phyloP scores from a whole-genome alignment of 1,140 invertebrate genomes.

The Hermetia illucens region DNA sequence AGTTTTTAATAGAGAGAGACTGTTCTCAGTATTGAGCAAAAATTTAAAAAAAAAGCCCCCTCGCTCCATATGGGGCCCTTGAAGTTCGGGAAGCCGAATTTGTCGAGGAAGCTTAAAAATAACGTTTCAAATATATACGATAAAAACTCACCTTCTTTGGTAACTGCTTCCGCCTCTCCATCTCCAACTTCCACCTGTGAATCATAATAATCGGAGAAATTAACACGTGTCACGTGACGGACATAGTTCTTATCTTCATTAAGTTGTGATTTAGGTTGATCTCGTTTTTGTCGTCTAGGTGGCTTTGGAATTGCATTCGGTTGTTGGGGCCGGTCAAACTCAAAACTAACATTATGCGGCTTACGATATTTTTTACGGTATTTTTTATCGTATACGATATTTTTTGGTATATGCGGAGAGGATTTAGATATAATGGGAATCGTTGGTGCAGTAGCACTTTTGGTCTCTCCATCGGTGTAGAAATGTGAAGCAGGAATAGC shows the following conservation, averaged over 20 bases:
- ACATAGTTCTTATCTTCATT: slow-evolving; percentile 14
- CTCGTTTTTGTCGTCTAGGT: slow-evolving; percentile 12
- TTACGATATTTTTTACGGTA: too few relatives aligned
- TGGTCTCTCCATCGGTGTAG: too few relatives aligned
- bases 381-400: too few relatives aligned
- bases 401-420: too few relatives aligned
- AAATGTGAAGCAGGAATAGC: slow-evolving; percentile 17
- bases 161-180: slow-evolving; percentile 31
- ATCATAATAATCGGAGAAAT: slow-evolving; percentile 31
- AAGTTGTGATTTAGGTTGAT: neutral
- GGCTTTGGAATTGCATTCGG: slow-evolving; percentile 22
- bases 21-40: too few relatives aligned
- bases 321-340: neutral
- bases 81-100: neutral
- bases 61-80: too few relatives aligned
- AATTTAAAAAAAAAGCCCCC: too few relatives aligned
- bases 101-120: neutral
- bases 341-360: slow-evolving; percentile 3
- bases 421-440: too few relatives aligned
- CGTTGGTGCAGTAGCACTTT: too few relatives aligned
- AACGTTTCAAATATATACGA: neutral
- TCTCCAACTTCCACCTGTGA: slow-evolving; percentile 30
- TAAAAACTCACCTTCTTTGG: slow-evolving; percentile 29
- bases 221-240: slow-evolving; percentile 31
- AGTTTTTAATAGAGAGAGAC: too few relatives aligned